Evolutionary conservation across 2,797 vertebrate species (phyloP), one percentile per base, ranked within the genome.

Genomic region (Coregonus sp.): DNA sequence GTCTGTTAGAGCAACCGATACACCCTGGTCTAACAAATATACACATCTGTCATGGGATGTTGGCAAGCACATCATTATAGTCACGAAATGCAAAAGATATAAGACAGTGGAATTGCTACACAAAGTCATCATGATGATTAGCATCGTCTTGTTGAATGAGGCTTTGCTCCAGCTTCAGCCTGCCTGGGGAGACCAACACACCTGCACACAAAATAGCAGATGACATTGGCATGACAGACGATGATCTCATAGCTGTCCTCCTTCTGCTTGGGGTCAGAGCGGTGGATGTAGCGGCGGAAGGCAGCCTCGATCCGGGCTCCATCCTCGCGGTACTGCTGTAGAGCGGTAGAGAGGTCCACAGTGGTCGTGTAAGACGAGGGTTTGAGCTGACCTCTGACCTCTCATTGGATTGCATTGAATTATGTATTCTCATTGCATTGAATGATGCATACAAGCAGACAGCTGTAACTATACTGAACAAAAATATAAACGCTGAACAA

Each of bases 191-290:
- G 16, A 63, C 33, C 31, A 70, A 95, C 80, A 61, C 90, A 98
- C 97, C 97, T 98, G 96, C 98, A 99, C 54, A 99, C 97, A 14
- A 99, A 98, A 85, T 99, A 99, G 81, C 98, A 97, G 92, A 99
- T 99, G 89, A 99, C 98, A 0, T 99, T 99, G 90, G 98, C 97
- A 0, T 99, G 98, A 90, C 98, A 99, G 83, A 99, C 95, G 75
- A 98, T 96, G 92, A 99, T 97, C 95, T 99, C 98, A 0, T 96
- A 98, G 92, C 97, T 99, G 93, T 99, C 98, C 73, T 97, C 97
- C 87, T 97, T 96, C 94, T 99, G 98, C 89, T 95, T 98, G 63
- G 92, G 83, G 5, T 98, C 97, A 0, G 98, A 98, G 29, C 98
- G 89, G 75, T 99, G 98, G 85, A 99, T 97, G 92, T 97, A 99